These are phyloP conservation scores for Drosophila sordidapex DNA, from an alignment of 2,888 invertebrate species.

Conservation along the genomic window DNA sequence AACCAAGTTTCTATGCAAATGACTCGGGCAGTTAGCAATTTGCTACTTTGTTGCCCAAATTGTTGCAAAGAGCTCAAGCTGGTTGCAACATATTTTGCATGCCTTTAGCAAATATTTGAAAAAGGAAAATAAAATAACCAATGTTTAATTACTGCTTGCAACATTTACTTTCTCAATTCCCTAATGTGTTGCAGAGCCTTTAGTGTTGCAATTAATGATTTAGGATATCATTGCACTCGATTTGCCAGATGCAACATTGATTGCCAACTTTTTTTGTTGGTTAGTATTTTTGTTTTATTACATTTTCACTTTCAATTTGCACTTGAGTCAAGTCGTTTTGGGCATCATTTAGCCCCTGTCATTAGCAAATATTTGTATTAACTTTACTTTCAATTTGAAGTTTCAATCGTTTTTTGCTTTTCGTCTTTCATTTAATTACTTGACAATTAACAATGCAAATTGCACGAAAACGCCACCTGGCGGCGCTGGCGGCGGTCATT, in stretches of 20 bases:
- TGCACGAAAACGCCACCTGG: conserved; percentile 55
- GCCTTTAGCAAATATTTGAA: background rate
- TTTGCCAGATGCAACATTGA: background rate
- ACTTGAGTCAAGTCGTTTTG: conserved; percentile 5
- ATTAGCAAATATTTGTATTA: conserved; percentile 41
- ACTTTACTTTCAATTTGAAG: conserved; percentile 38
- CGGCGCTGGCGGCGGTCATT: conserved; percentile 42
- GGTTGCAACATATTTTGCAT: background rate
- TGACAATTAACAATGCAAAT: conserved; percentile 73
- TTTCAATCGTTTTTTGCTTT: conserved; percentile 22
- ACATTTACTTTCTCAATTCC: background rate
- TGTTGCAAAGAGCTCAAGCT: background rate
- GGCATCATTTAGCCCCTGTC: conserved; percentile 43
- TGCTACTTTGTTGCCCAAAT: background rate
- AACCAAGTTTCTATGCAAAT: conserved; percentile 51
- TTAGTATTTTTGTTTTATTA: conserved; percentile 1
- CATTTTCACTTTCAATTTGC: conserved; percentile 30
- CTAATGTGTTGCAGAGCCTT: background rate
- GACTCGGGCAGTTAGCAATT: conserved; percentile 38
- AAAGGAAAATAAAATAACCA: background rate
- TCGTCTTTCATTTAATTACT: conserved; percentile 45
- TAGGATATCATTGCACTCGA: background rate
- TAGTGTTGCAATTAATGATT: background rate
- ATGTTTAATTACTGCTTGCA: background rate
- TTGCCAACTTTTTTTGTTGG: background rate